Conservation (phyloP, 2,113 vertebrate species). For the Morone saxatilis region DNA sequence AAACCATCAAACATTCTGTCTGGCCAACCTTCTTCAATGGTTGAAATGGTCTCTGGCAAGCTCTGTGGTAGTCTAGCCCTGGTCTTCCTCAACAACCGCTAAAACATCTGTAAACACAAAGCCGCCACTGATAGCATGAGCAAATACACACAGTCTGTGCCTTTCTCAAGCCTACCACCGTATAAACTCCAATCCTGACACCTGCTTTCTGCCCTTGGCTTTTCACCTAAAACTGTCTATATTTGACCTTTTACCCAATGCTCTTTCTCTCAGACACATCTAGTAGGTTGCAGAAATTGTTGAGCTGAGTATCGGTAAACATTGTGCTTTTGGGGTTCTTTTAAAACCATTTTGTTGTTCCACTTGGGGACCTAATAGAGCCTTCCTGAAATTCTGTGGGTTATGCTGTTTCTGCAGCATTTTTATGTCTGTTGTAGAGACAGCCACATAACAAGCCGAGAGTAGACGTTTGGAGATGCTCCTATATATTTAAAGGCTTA, state of each 20-base stretch:
- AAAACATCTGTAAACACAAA: conserved; percentile 74
- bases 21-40: conserved; percentile 15
- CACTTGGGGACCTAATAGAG: neutral
- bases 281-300: neutral
- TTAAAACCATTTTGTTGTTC: conserved; percentile 28
- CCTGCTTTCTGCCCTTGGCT: neutral
- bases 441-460: conserved; percentile 64
- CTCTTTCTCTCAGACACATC: neutral
- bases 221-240: neutral
- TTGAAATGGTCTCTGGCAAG: conserved; percentile 27
- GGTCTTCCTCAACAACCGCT: conserved; percentile 65
- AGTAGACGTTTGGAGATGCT: conserved; percentile 51
- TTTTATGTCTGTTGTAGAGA: conserved; percentile 55
- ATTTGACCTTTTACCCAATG: neutral
- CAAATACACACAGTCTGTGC: conserved; percentile 63
- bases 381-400: conserved; percentile 33
- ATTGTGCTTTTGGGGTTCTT: conserved; percentile 13
- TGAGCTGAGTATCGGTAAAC: neutral
- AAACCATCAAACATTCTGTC: conserved; percentile 30
- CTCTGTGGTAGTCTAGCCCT: conserved; percentile 23
- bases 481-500: conserved; percentile 74
- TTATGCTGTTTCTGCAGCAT: conserved; percentile 16
- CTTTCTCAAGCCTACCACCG: conserved; percentile 50
- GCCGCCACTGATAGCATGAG: conserved; percentile 61
- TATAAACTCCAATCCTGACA: conserved; percentile 13